Evolutionary conservation across 2,113 vertebrate species (phyloP).

Genomic region (Meles meles): DNA sequence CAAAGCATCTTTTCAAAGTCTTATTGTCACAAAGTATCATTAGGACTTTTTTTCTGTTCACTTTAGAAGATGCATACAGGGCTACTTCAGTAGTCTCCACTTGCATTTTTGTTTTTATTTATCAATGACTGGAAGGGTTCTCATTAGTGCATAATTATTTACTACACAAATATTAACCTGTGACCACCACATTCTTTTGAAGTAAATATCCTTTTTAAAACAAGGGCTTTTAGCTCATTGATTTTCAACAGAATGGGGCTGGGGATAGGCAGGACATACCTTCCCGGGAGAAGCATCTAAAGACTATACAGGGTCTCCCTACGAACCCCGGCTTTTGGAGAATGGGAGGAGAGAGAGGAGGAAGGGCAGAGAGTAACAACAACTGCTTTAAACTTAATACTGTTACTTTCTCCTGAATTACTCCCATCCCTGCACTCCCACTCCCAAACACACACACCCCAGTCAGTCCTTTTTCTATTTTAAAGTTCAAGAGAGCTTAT

Average conservation of each 20-base stretch:
- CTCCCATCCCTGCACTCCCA: neutral
- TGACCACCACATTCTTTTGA: constrained; percentile 1
- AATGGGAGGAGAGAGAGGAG: neutral
- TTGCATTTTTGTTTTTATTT: constrained; percentile 24
- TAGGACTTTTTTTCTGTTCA: neutral
- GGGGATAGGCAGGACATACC: neutral
- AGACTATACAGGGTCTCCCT: neutral
- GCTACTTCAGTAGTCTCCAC: neutral
- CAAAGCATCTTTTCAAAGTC: neutral
- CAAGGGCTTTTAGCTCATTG: neutral
- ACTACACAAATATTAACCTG: neutral
- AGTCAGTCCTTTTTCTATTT: constrained; percentile 13
- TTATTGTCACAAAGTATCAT: neutral
- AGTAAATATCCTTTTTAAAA: constrained; percentile 28
- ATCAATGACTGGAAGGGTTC: constrained; percentile 18
- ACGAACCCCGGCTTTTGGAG: neutral
- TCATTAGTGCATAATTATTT: constrained; percentile 3
- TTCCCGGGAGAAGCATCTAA: neutral
- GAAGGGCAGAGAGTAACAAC: neutral
- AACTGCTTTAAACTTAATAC: neutral
- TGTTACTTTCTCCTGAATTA: neutral
- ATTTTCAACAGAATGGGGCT: neutral
- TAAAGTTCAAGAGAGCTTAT: constrained; percentile 44
- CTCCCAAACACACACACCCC: neutral
- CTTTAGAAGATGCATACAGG: neutral